phyloP scores from a whole-genome alignment of 2,888 invertebrate genomes.

The Pimpla rufipes region DNA sequence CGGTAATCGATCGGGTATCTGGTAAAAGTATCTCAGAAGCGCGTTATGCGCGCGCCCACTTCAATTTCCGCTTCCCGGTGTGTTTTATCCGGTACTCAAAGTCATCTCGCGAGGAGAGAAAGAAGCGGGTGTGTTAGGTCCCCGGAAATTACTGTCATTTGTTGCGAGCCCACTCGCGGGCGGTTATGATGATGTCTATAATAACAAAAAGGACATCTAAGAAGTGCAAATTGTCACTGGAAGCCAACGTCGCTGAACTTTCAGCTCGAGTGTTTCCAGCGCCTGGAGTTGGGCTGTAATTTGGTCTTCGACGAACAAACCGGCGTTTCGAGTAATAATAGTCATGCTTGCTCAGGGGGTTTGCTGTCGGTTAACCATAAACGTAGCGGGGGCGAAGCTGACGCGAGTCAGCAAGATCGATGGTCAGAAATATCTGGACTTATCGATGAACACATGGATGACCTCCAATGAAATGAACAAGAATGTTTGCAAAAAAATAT shows the following conservation, averaged over 20 bases:
- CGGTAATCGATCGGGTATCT: slow-evolving; percentile 25
- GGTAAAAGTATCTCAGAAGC: slow-evolving; percentile 31
- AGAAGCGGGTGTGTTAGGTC: neutral
- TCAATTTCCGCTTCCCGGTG: slow-evolving; percentile 43
- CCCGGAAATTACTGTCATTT: slow-evolving; percentile 10
- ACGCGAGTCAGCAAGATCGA: slow-evolving; percentile 19
- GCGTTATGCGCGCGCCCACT: slow-evolving; percentile 6
- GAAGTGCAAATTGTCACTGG: neutral
- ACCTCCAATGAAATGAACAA: neutral
- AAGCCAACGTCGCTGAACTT: neutral
- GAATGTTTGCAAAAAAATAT: neutral
- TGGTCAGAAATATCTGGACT: neutral
- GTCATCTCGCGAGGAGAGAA: neutral
- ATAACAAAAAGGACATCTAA: slow-evolving; percentile 24
- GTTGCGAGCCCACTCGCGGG: neutral
- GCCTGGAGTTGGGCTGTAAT: neutral
- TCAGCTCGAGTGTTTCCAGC: neutral
- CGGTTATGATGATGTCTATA: slow-evolving; percentile 4
- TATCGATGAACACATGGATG: neutral
- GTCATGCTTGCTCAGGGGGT: slow-evolving; percentile 2
- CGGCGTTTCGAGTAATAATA: slow-evolving; percentile 1
- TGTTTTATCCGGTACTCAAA: slow-evolving; percentile 11
- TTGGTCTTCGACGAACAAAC: neutral
- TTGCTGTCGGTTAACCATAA: slow-evolving; percentile 9
- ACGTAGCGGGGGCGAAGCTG: neutral